Evolutionary conservation across 1,140 invertebrate genomes (phyloP).

Genomic region (Dreissena rostriformis): DNA sequence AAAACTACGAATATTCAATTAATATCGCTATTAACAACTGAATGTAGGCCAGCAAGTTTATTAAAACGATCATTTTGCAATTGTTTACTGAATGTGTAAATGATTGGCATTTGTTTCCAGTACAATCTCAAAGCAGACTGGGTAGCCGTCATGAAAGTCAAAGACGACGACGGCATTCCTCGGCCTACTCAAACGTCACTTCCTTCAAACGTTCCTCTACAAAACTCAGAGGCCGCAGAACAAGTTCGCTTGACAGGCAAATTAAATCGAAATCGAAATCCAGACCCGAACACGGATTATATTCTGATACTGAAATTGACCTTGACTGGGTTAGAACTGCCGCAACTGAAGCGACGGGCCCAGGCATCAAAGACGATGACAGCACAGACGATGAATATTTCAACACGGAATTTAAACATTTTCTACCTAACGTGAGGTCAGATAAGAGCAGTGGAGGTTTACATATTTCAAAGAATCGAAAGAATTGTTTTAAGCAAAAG

Average conservation of each 20-base stretch:
- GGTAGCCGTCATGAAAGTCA: no score
- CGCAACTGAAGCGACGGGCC: background rate
- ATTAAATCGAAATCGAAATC: constrained; percentile 28
- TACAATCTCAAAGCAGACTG: no score
- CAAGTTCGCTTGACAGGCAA: constrained; percentile 45
- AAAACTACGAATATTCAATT: no score
- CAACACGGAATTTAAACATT: constrained; percentile 42
- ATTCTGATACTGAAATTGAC: constrained; percentile 43
- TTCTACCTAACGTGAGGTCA: constrained; percentile 7
- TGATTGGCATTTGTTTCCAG: no score
- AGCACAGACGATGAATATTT: constrained; percentile 54
- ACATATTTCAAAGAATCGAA: constrained; percentile 29
- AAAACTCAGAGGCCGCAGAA: constrained; percentile 29
- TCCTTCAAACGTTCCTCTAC: background rate
- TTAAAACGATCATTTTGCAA: no score
- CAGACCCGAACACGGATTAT: constrained; percentile 12
- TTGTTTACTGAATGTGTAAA: no score
- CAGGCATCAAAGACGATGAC: constrained; percentile 41
- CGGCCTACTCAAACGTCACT: no score
- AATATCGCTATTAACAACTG: no score
- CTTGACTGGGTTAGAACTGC: background rate
- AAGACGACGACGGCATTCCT: no score
- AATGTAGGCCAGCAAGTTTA: no score
- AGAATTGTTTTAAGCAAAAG: constrained; percentile 50
- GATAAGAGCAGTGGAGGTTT: constrained; percentile 21